Evolutionary conservation across 2,888 invertebrate genomes (phyloP), one percentile per base, ranked within the genome.

Genomic region (Trissolcus japonicus): DNA sequence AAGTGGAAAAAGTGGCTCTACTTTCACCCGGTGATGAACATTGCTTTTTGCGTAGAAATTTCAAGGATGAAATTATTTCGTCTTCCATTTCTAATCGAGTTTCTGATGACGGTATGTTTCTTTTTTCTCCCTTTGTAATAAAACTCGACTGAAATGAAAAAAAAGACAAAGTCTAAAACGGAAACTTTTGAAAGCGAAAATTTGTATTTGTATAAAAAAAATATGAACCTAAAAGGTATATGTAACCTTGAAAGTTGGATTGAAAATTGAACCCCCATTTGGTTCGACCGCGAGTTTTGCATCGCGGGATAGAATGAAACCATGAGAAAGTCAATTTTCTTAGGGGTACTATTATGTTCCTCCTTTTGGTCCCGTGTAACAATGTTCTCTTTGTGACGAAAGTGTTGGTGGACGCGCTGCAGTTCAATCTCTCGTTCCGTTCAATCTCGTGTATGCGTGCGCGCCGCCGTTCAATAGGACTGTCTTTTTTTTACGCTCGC

Each of bases 311-410:
- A 35, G 9, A 66, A 74, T 55, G 78, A 71, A 78, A 67, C 71
- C 71, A 74, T 74, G 78, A 74, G 78, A 78, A 78, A 78, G 74
- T 67, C 74, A 78, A 78, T 78, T 78, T 78, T 74, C 74, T 66
- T 69, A 48, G 69, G 69, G 50, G 25, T 40, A 54, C 63, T 68
- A 77, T 77, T 77, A 72, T 77, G 59, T 68, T 63, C 29, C 72
- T 72, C 46, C 77, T 54, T 72, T 73, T 63, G 68, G 60, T 54
- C 50, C 48, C 41, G 51, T 35, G 51, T 59, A 62, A 67, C 71
- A 67, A 59, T 72, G 71, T 76, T 76, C 66, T 62, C 62, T 76
- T 76, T 67, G 76, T 67, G 76, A 76, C 76, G 76, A 76, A 76
- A 72, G 76, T 71, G 35, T 35, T 35, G 67, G 76, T 62, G 65